phyloP scores from a whole-genome alignment of 2,888 invertebrate genomes.

The Cylloceria caligata region DNA sequence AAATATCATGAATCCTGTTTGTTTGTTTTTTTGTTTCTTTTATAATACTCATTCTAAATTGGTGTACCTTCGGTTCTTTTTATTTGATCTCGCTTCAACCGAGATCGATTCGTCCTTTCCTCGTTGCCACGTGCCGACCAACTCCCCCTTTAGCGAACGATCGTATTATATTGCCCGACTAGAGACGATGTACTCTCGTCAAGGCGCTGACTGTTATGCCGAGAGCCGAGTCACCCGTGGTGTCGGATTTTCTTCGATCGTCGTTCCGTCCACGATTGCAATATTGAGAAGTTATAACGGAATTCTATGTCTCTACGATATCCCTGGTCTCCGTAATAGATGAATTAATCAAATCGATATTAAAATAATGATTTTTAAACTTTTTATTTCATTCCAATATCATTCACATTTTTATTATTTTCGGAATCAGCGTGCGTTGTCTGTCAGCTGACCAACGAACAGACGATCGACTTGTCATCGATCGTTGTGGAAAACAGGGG shows the following conservation, averaged over 20 bases:
- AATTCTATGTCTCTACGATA: not conserved
- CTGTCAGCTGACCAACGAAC: no score
- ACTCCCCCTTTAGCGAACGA: not conserved
- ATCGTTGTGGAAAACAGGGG: no score
- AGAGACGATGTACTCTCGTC: constrained; percentile 6
- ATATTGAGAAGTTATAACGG: not conserved
- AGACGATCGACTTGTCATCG: no score
- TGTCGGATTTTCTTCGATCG: constrained; percentile 33
- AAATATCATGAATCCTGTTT: no score
- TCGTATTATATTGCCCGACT: constrained; percentile 6
- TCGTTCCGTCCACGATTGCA: not conserved
- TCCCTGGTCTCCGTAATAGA: not conserved
- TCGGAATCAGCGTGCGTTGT: no score
- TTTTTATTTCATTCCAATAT: no score
- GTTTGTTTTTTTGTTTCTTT: not conserved
- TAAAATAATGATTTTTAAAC: not conserved
- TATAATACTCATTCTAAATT: not conserved
- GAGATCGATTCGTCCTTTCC: constrained; percentile 25
- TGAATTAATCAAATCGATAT: not conserved
- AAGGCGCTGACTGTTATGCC: constrained; percentile 38
- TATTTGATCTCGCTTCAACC: not conserved
- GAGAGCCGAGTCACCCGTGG: not conserved
- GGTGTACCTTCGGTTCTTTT: not conserved
- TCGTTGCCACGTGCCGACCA: constrained; percentile 29
- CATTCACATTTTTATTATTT: no score